Base-by-base conservation (phyloP, 64 coral and sea anemone genomes). In the Montipora efflorescens region DNA sequence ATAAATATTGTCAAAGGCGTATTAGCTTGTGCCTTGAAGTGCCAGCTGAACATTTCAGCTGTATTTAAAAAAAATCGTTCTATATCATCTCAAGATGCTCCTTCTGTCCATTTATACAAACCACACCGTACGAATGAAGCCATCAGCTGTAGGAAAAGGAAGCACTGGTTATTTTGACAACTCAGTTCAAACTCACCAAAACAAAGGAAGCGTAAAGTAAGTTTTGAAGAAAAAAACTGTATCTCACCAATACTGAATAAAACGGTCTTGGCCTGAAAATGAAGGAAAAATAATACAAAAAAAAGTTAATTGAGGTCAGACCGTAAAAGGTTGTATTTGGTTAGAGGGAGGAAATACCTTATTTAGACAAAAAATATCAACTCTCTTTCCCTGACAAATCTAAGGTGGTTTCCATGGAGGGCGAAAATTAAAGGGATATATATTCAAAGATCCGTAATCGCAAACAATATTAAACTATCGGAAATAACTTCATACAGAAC, bases 51-150 rank as follows among this genome's bases (percentile, higher is more conserved):
- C 36, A 36, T 36, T 36, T 36, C 36, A 36, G 36, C 36, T 36
- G 36, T 36, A 11, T 2, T 57, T 11, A 0, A 8, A 57, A 8
- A 6, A 57, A 64, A 64, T 15, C 6, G 74, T 13, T 48, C 5
- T 46, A 13, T 86, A 7, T 4, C 28, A 8, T 51, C 45, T 50
- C 45, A 86, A 72, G 43, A 22, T 43, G 18, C 36, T 36, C 47
- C 61, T 46, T 46, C 11, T 44, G 21, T 45, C 86, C 6, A 6
- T 77, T 79, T 36, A 97, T 5, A 97, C 95, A 59, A 94, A 97
- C 95, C 95, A 97, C 58, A 97, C 95, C 9, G 95, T 97, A 9
- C 95, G 95, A 49, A 93, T 91, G 75, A 97, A 97, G 18, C 95
- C 95, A 87, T 97, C 95, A 76, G 95, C 95, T 97, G 84, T 90